A percentile compares a stretch with the other conserved stretches of the same genome.
Conservation (phyloP, 23 tunicate genomes). For the Aplidium turbinatum region DNA sequence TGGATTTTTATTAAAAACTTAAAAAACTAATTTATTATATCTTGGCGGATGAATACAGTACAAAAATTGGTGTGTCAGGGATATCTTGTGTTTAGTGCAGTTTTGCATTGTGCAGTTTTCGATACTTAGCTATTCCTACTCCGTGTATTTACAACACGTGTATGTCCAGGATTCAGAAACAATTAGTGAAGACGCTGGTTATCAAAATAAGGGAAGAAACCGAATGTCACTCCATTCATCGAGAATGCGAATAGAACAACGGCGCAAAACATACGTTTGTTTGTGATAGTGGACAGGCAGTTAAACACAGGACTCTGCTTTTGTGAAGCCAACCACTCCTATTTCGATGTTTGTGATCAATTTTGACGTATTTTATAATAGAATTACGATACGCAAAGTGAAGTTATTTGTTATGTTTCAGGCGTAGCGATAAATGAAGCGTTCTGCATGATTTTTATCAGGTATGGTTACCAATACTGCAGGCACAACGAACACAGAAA, state of each 20-base stretch:
- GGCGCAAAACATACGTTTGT: too few relatives aligned
- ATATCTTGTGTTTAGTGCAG: constrained; percentile 47
- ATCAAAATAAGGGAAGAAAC: constrained; percentile 85
- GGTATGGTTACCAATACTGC: constrained; percentile 77
- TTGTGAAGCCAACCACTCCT: not conserved
- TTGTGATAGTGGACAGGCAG: too few relatives aligned
- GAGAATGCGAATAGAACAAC: constrained; percentile 20
- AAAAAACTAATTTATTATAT: not conserved
- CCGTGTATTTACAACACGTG: constrained; percentile 85
- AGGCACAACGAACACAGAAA: constrained; percentile 36
- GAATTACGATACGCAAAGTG: not conserved
- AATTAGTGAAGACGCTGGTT: constrained; percentile 84
- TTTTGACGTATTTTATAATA: not conserved
- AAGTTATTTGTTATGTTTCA: constrained; percentile 5
- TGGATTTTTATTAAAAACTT: not conserved
- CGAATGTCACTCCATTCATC: constrained; percentile 69
- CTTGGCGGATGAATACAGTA: constrained; percentile 60
- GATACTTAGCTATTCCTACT: constrained; percentile 71
- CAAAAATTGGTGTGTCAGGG: constrained; percentile 43
- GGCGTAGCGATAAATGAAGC: not conserved
- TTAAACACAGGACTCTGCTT: too few relatives aligned
- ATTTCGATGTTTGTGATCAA: not conserved
- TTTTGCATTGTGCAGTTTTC: constrained; percentile 75
- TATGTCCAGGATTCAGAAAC: constrained; percentile 78
- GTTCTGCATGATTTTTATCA: constrained; percentile 14